Conservation (phyloP, 2,797 vertebrate genomes). For the Antennarius maculatus region DNA sequence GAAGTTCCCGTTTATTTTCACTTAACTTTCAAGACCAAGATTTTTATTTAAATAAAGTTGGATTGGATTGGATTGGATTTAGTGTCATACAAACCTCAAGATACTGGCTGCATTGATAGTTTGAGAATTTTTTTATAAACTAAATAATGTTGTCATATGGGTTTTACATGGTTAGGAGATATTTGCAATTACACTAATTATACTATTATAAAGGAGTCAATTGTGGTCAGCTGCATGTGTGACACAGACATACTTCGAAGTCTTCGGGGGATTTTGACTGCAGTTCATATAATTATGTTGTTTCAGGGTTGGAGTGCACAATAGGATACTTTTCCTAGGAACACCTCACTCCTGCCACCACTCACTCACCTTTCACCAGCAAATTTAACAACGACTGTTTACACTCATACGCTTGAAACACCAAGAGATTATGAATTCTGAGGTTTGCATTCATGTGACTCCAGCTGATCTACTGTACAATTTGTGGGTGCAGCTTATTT, state of each 20-base stretch:
- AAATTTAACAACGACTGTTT: constrained; percentile 37
- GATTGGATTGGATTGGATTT: too few relatives aligned
- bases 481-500: constrained; percentile 9
- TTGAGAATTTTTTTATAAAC: background rate
- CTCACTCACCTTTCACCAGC: constrained; percentile 45
- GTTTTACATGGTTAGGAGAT: background rate
- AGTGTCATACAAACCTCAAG: background rate
- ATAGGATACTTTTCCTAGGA: background rate
- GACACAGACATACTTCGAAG: background rate
- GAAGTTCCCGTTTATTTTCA: background rate
- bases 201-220: background rate
- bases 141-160: too few relatives aligned
- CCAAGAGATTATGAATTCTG: constrained; percentile 41
- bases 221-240: background rate
- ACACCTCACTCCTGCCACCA: background rate
- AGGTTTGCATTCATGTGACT: constrained; percentile 16
- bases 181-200: constrained; percentile 14
- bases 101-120: background rate
- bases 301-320: constrained; percentile 7
- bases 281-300: constrained; percentile 17
- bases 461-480: background rate
- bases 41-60: background rate
- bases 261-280: constrained; percentile 3
- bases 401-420: constrained; percentile 27
- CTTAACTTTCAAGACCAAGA: background rate